phyloP scores from a whole-genome alignment of 2,113 vertebrate genomes.

The Cryptomyrus ogoouensis region DNA sequence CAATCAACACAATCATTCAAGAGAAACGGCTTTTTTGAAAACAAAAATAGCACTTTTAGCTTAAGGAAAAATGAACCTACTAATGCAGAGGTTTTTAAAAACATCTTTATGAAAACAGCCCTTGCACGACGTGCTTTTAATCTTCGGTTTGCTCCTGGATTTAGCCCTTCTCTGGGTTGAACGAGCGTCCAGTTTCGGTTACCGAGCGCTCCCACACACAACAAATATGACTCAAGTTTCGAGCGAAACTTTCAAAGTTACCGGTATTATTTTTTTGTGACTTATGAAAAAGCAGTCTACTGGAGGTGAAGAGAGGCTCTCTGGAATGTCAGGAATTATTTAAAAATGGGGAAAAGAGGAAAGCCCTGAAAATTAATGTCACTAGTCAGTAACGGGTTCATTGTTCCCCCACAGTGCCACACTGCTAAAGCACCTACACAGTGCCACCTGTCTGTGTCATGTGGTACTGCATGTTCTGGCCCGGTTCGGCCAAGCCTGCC shows the following conservation, averaged over 20 bases:
- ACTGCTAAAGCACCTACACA: not conserved
- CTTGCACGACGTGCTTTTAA: not conserved
- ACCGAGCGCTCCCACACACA: not conserved
- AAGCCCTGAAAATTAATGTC: conserved; percentile 23
- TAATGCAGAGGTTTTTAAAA: conserved; percentile 11
- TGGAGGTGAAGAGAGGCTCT: not conserved
- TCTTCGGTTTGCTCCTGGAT: conserved; percentile 17
- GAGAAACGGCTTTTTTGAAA: not conserved
- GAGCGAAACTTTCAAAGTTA: not conserved
- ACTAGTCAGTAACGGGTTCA: conserved; percentile 27
- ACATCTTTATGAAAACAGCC: conserved; percentile 19
- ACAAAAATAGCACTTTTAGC: not conserved
- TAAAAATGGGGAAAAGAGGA: not conserved
- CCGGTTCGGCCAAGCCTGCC: not conserved
- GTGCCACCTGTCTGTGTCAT: conserved; percentile 19
- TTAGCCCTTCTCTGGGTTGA: conserved; percentile 21
- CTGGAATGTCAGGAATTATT: conserved; percentile 17
- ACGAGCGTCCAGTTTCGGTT: not conserved
- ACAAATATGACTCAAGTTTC: conserved; percentile 7
- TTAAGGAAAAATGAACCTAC: not conserved
- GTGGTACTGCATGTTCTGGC: conserved; percentile 28
- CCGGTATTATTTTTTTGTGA: conserved; percentile 12
- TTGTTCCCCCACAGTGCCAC: conserved; percentile 26
- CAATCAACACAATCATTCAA: conserved; percentile 45
- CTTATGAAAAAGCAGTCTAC: conserved; percentile 14